Percentiles rank a stretch among this genome's conserved stretches.
Evolutionary conservation across 2,888 invertebrate species (phyloP).

Genomic region (Limulus polyphemus): DNA sequence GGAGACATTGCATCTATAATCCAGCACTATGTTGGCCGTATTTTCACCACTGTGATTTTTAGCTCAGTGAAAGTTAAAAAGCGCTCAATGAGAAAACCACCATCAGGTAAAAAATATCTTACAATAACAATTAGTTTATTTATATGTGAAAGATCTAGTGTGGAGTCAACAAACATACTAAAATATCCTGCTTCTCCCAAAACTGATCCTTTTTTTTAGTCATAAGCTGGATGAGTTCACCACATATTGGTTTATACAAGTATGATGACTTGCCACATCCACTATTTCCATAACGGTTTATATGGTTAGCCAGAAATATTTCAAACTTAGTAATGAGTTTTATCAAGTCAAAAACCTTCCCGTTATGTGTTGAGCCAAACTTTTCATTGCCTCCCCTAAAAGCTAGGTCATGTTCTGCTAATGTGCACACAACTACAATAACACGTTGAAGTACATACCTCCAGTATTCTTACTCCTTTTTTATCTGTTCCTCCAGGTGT

Average conservation of each 20-base stretch:
- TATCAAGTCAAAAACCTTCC: slow-evolving; percentile 31
- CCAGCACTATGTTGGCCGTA: too few species aligned
- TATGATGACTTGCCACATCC: slow-evolving; percentile 30
- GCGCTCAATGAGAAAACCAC: neutral
- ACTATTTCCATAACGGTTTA: slow-evolving; percentile 28
- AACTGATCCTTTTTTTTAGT: neutral
- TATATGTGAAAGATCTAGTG: slow-evolving; percentile 19
- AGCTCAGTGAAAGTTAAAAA: neutral
- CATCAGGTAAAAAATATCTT: slow-evolving; percentile 6
- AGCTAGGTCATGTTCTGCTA: slow-evolving; percentile 28
- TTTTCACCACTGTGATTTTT: too few species aligned
- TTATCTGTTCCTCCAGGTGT: too few species aligned
- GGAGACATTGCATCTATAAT: too few species aligned
- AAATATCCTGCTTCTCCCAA: neutral
- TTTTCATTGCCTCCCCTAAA: slow-evolving; percentile 29
- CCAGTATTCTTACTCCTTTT: neutral
- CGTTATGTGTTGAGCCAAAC: slow-evolving; percentile 27
- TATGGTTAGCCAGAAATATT: slow-evolving; percentile 29
- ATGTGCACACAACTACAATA: slow-evolving; percentile 15
- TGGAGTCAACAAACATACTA: slow-evolving; percentile 17
- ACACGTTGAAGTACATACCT: neutral
- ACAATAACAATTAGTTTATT: slow-evolving; percentile 20
- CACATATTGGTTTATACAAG: slow-evolving; percentile 30
- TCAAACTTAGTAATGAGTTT: slow-evolving; percentile 31
- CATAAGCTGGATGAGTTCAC: slow-evolving; percentile 28